Evolutionary conservation across 2,888 invertebrate genomes (phyloP), one percentile per base, ranked within the genome.

Genomic region (Cheilosia scutellata): DNA sequence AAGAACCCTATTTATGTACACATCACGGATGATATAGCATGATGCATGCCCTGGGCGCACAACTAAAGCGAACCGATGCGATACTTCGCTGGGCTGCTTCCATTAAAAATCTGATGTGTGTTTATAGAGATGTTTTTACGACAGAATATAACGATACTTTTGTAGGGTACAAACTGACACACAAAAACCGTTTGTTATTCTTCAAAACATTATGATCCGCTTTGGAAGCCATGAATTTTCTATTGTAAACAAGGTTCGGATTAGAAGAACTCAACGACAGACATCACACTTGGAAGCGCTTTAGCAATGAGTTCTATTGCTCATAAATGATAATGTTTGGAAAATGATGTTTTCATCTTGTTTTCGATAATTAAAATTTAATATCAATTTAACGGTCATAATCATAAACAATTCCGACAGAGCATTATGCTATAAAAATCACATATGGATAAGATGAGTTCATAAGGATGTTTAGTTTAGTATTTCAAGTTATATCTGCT

Each of bases 191-290:
- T 82, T 82, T 86, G 86, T 86, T 86, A 58, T 77, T 72, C 44
- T 68, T 82, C 71, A 68, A 86, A 82, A 86, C 82, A 86, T 72
- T 70, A 65, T 86, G 75, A 80, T 86, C 86, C 76, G 86, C 76
- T 86, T 86, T 76, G 60, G 66, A 80, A 68, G 80, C 66, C 47
- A 33, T 58, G 70, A 71, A 75, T 84, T 47, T n/a, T 55, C 20
- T 47, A 49, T 55, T 72, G 74, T 83, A 78, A 83, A 78, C 74
- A 78, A 72, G 47, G 29, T 68, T 66, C 47, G 63, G 66, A 72
- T 82, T 66, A 76, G 57, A 68, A 33, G 44, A 75, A 47, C 47
- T 42, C 65, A 74, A 25, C 63, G 65, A 68, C 55, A 58, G 29
- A 60, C 37, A 66, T 66, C 49, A 58, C 44, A 58, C 44, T 78